Evolutionary conservation across 2,113 vertebrate species (phyloP).

Genomic region (Cepphus grylle): DNA sequence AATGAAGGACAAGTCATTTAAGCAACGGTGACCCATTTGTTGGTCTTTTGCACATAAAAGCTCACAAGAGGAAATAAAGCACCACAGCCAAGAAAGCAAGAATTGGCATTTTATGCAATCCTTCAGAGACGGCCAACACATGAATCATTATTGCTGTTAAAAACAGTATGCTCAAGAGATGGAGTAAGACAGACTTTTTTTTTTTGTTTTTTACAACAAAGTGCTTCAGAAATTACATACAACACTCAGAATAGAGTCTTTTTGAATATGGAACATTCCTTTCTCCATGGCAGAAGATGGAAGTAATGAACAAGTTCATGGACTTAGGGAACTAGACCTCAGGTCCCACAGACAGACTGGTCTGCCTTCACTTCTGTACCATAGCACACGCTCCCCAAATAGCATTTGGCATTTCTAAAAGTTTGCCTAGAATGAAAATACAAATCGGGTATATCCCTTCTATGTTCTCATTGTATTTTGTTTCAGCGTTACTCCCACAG

Average conservation of each 20-base stretch:
- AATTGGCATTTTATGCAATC: neutral
- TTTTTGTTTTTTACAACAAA: neutral
- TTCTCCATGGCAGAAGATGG: neutral
- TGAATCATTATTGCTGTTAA: neutral
- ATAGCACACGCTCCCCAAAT: neutral
- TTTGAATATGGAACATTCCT: neutral
- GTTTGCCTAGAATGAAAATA: neutral
- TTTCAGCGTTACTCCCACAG: neutral
- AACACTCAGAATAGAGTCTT: neutral
- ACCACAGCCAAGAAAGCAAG: neutral
- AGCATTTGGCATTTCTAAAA: neutral
- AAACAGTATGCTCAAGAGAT: neutral
- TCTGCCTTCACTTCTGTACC: neutral
- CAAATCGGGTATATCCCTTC: neutral
- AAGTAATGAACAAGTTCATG: neutral
- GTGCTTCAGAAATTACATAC: neutral
- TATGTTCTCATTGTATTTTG: accelerated
- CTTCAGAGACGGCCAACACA: neutral
- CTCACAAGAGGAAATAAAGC: neutral
- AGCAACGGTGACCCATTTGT: neutral
- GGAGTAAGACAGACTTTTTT: neutral
- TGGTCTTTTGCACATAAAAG: neutral
- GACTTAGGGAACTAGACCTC: constrained; percentile 8
- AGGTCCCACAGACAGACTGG: neutral
- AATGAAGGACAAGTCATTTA: neutral